Percentiles rank a stretch among this genome's conserved stretches.
These are phyloP conservation scores for Centropyge bicolor DNA, from an alignment of 2,797 vertebrate species.

Conservation along the genomic window DNA sequence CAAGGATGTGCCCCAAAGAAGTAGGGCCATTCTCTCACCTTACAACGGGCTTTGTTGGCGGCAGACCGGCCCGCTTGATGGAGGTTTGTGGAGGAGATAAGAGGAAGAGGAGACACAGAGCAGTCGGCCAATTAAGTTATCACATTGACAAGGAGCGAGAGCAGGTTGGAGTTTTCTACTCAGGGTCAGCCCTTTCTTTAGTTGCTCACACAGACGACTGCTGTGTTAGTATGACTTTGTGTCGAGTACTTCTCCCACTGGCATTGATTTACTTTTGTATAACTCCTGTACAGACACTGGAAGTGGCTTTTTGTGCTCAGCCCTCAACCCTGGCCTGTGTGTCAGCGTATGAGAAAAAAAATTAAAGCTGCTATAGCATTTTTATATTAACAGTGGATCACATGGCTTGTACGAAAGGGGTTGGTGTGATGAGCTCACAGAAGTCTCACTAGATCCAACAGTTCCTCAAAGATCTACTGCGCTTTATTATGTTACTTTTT, in stretches of 20 bases:
- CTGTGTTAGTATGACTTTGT: constrained; percentile 18
- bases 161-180: neutral
- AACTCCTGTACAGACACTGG: constrained; percentile 6
- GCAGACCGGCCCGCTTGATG: neutral
- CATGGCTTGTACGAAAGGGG: neutral
- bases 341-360: neutral
- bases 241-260: neutral
- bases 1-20: constrained; percentile 40
- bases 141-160: constrained; percentile 8
- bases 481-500: neutral
- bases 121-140: constrained; percentile 25
- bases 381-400: neutral
- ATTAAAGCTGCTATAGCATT: neutral
- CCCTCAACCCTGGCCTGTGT: neutral
- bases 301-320: constrained; percentile 4
- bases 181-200: neutral
- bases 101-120: neutral
- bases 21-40: constrained; percentile 41
- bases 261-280: constrained; percentile 6
- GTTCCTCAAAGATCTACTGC: neutral
- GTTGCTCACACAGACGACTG: constrained; percentile 40
- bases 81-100: constrained; percentile 6
- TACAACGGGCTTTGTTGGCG: constrained; percentile 42
- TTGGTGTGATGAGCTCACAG: neutral
- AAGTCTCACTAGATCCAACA: neutral